Evolutionary conservation across 2,888 invertebrate species (phyloP), one percentile per base, ranked within the genome.

Genomic region (Caenorhabditis plicata): DNA sequence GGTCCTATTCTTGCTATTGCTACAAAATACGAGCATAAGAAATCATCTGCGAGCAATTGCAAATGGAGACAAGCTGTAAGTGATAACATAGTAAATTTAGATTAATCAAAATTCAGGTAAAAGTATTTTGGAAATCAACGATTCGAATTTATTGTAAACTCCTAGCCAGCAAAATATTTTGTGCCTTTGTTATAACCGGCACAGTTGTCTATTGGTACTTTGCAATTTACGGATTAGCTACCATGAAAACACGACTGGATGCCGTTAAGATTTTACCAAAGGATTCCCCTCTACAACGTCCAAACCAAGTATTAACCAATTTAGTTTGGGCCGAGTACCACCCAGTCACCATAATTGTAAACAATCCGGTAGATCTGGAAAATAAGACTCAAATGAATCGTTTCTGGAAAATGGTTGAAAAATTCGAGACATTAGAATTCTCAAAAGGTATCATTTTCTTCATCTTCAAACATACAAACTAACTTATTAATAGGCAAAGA

Each of bases 251-350:
- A 4, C 44, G 73, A 13, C 49, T 80, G 23, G 80, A 80, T 48
- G 71, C 75, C 1, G 71, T 65, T 11, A 80, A 80, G 49, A 75
- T 80, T 41, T 64, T 80, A 26, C 80, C 80, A 13, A 55, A 58
- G 20, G 70, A 74, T 50, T 79, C 78, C 13, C 73, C 73, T 17
- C 66, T 80, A n/a, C 78, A 75, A 55, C 61, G 67, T 15, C 72
- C 77, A 0, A 79, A 77, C 46, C 39, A 62, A 17, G 52, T 77
- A 22, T 57, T 79, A 13, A 71, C 71, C 4, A 62, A 75, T 63
- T 49, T 61, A 52, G 78, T 80, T 3, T 80, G 78, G 78, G 66
- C 64, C 22, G 75, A 80, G 44, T 76, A 80, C 50, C 78, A 78
- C 25, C 73, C 80, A 4, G 78, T 79, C 35, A 77, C 77, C 4